Base-by-base conservation (phyloP, 2,888 invertebrate species). In the Troides oblongomaculatus region DNA sequence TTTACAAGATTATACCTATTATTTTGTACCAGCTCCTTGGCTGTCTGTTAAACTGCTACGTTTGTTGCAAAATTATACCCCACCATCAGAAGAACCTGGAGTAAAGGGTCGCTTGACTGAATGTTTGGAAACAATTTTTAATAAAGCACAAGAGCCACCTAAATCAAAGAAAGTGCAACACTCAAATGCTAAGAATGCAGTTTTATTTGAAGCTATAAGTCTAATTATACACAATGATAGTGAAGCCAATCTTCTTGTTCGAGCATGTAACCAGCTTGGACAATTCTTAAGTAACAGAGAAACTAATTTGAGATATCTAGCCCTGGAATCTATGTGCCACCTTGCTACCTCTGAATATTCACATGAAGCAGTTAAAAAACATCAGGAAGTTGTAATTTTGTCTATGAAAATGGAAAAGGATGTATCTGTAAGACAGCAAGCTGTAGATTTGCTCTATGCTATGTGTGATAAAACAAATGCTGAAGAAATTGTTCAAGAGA, bases 11-110 rank as follows among this genome's bases (percentile, higher is more conserved):
- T 99, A 99, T 87, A 99, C 99, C 5, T 99, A 99, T 89, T 99
- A 99, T 88, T 99, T 99, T 94, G 99, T 99, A 73, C 99, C 99
- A 77, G 99, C 99, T n/a, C 99, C 99, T 21, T 99, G 99, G 99
- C 94, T 99, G 53, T 99, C 99, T 71, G 99, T 99, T 23, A 99
- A 99, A 91, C 93, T 99, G 70, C 93, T 99, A 74, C 95, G 99
- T 78, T 94, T 99, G 72, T 93, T 99, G 75, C 99, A 99, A 90
- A 99, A 99, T 87, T 99, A 99, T 83, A 99, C 99, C 74, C 99
- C 99, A 25, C 99, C 99, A 79, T 98, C 99, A 84, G 99, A 99
- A 93, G 93, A 93, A 73, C 98, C 99, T 62, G 99, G 99, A 53
- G 98, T 99, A 2, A 95, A 98, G 75, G 98, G 99, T 21, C 95